Evolutionary conservation across 2,113 vertebrate genomes (phyloP), one percentile per base, ranked within the genome.

Genomic region (Rhinolophus sinicus): DNA sequence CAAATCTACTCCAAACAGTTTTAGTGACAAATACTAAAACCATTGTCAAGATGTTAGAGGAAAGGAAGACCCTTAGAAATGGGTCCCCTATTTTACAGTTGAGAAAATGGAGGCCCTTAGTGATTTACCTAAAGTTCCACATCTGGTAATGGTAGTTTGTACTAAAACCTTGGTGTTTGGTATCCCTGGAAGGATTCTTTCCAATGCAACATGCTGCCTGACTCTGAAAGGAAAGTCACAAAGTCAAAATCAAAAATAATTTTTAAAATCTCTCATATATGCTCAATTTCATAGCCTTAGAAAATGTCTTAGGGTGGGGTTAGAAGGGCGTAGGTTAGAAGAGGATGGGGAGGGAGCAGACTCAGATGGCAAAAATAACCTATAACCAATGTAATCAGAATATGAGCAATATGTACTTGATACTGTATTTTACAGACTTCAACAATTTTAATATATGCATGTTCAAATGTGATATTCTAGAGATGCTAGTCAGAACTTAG

Each of bases 1-100:
- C 54, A 72, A 75, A 90, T 73, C 58, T 85, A 58, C 8, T 40
- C 40, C 62, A 82, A 54, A 65, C 14, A 54, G 35, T 77, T 94
- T 91, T 96, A 82, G 67, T 67, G 30, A 87, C 60, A 94, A 87
- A 94, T 52, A 78, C 11, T 94, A 8, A 92, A 92, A 65, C 76
- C 76, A 83, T n/a, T 38, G 16, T 65, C 64, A 65, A 67, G 24
- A 77, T 56, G 8, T 83, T 94, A 44, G 24, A 85, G 18, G 28
- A 6, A 77, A 82, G 24, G 10, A 88, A 77, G 44, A 77, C 14
- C 8, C 24, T 91, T 62, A 69, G 35, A 73, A 82, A 75, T 52
- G 33, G 26, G 40, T 44, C 40, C n/a, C 35, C 18, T 15, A 83
- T 70, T 91, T 82, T 70, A 83, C 2, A 64, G 22, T 64, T 88